Conservation (phyloP, 2,797 vertebrate genomes). For the Kryptopterus vitreolus region DNA sequence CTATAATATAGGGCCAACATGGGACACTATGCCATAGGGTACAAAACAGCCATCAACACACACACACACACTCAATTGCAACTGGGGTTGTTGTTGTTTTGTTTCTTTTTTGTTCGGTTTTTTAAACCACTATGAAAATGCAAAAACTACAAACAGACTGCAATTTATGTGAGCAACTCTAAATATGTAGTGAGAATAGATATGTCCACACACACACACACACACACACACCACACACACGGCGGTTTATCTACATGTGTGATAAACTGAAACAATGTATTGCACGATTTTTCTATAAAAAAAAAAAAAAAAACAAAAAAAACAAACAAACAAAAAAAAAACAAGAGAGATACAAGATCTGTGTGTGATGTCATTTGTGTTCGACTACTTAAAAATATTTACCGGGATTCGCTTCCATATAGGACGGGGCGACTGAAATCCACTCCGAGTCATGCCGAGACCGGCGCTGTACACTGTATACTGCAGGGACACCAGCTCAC, state of each 20-base stretch:
- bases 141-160: conserved; percentile 74
- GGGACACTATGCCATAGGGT: conserved; percentile 60
- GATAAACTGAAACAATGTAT: conserved; percentile 81
- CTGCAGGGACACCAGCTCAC: conserved; percentile 62
- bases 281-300: conserved; percentile 82
- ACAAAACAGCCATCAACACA: conserved; percentile 61
- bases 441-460: background rate
- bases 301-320: conserved; percentile 30
- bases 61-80: conserved; percentile 46
- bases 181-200: conserved; percentile 78
- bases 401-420: background rate
- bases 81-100: conserved; percentile 66
- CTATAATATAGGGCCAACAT: conserved; percentile 48
- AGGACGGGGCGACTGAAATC: background rate
- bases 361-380: conserved; percentile 70
- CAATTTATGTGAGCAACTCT: conserved; percentile 79
- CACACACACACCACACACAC: conserved; percentile 63
- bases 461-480: too few species aligned
- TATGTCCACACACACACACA: conserved; percentile 73
- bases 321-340: too few species aligned
- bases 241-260: conserved; percentile 81
- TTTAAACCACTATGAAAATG: conserved; percentile 65
- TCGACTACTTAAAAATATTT: conserved; percentile 10
- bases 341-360: conserved; percentile 62
- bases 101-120: too few species aligned